Base-by-base conservation (phyloP, 2,888 invertebrate genomes). In the Tetranychus piercei region DNA sequence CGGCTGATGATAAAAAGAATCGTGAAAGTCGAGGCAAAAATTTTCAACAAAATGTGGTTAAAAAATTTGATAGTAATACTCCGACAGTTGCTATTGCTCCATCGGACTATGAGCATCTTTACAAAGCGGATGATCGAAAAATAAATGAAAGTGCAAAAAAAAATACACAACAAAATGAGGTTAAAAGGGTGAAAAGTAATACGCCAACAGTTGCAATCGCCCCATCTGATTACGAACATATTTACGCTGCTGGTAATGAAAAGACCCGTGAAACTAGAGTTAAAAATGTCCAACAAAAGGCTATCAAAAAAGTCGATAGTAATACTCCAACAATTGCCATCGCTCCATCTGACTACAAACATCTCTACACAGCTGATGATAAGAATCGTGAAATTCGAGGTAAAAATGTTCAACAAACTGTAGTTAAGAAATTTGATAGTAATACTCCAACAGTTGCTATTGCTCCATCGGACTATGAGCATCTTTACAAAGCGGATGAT, bases 251-350 rank as follows among this genome's bases (percentile, higher is more conserved):
- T 15, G 55, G 6, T 55, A 6, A 15, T 15, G 7, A 1, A 15
- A 5, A 9, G 7, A 55, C 69, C 0, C 15, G 9, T n/a, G 69
- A 69, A 18, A 20, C 0, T 22, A 7, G 9, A 1, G 1, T 0
- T 69, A 23, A 69, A 69, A n/a, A 69, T 22, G 15, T 9, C 2
- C 9, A 23, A 22, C n/a, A 23, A 34, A 15, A 11, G 6, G 44
- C 1, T 20, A 8, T 71, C 6, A 71, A 71, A 23, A 71, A 71
- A 44, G 72, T 71, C 9, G 20, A 11, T 43, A 22, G 22, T 22
- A 55, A 73, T 23, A 73, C 73, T 6, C 73, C 73, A 18, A 73
- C 73, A 73, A 22, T 65, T 4, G 73, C 73, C 1, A 73, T 73
- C 18, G 73, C 73, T 6, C 73, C 73, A 6, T 20, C 55, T 65